phyloP scores from a whole-genome alignment of 2,113 vertebrate genomes.

The Lontra canadensis region DNA sequence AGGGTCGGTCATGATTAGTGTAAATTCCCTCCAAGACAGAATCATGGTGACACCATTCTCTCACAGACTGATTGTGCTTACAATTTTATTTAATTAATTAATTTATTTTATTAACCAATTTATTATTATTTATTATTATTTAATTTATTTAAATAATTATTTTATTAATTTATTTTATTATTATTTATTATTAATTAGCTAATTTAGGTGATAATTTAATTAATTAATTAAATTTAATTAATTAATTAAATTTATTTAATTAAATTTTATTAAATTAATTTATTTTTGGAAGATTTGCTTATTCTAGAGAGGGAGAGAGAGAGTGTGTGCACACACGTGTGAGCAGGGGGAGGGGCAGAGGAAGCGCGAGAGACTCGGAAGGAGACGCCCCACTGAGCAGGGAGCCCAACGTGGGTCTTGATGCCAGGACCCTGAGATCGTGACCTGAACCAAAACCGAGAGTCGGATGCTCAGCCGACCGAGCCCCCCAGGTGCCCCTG shows the following conservation, averaged over 20 bases:
- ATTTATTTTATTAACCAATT: no score
- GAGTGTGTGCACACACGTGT: background rate
- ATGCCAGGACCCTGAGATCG: background rate
- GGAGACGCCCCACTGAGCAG: background rate
- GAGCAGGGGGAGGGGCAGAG: background rate
- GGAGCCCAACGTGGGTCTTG: background rate
- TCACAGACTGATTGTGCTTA: no score
- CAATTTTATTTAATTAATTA: background rate
- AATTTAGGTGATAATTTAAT: no score
- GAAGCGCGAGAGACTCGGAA: background rate
- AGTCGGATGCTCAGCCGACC: background rate
- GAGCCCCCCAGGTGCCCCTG: background rate
- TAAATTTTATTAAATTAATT: background rate
- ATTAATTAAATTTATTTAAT: background rate
- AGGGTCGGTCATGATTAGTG: no score
- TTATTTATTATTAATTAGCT: no score
- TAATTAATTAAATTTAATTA: background rate
- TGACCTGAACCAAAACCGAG: background rate
- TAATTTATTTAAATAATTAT: no score
- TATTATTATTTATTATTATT: no score
- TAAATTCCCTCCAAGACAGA: background rate
- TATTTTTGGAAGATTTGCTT: background rate
- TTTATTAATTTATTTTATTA: no score
- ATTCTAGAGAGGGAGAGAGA: background rate
- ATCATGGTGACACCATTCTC: fast-evolving